Percentiles rank a stretch among this genome's conserved stretches.
Conservation (phyloP, 2,888 invertebrate genomes). For the Acanthosepion esculentum region DNA sequence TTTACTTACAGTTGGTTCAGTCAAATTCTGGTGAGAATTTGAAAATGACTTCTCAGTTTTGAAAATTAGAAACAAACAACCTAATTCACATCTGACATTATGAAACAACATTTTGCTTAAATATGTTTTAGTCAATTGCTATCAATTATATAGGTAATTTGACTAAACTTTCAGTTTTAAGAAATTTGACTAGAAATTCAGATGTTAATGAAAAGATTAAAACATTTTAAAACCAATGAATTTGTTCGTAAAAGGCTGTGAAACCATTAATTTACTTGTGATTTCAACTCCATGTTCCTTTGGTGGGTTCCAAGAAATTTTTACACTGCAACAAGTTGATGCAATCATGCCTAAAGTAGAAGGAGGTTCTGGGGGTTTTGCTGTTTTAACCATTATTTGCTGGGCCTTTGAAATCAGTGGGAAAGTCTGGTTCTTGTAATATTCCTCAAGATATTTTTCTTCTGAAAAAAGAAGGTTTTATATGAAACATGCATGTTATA, state of each 20-base stretch:
- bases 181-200: not conserved
- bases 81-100: too few species aligned
- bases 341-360: conserved; percentile 71
- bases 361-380: conserved; percentile 72
- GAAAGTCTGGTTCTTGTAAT: conserved; percentile 67
- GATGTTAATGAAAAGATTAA: not conserved
- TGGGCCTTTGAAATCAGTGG: conserved; percentile 73
- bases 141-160: not conserved
- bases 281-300: conserved; percentile 73
- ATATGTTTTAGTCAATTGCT: not conserved
- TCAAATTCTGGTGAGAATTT: too few species aligned
- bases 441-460: conserved; percentile 53
- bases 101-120: not conserved
- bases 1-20: too few species aligned
- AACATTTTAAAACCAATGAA: not conserved
- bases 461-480: conserved; percentile 53
- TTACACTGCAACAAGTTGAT: conserved; percentile 72
- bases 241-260: not conserved
- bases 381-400: conserved; percentile 69
- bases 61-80: not conserved
- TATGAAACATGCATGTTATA: not conserved
- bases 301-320: conserved; percentile 74
- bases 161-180: not conserved
- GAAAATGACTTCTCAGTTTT: too few species aligned
- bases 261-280: not conserved